Base-by-base conservation (phyloP, 2,888 invertebrate species). In the Notodonta ziczac region DNA sequence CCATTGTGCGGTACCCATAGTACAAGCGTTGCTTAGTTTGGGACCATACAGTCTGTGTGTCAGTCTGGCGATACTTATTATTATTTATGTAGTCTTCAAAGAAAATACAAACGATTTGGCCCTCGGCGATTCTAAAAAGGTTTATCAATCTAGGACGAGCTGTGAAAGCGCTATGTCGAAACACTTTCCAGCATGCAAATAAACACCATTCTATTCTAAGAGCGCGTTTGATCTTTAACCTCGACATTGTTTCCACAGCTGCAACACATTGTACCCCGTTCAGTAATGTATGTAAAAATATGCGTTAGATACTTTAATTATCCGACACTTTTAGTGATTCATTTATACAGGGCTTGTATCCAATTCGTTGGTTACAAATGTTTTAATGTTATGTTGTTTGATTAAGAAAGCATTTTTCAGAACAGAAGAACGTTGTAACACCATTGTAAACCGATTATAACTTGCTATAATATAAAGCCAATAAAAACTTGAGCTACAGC, bases 201-300 rank as follows among this genome's bases (percentile, higher is more conserved):
- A 62, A 69, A 72, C 64, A 65, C 39, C 59, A 66, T 57, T 62
- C 61, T 75, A 75, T 74, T 72, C 61, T 63, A 72, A 74, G 65
- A 60, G 63, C 35, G 44, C 57, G 61, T 64, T 75, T 79, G 77
- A 77, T 76, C 81, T 73, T 59, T 65, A 71, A 70, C 74, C 74
- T 70, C 65, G 71, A 48, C 62, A 62, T 71, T 80, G 79, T 79
- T 78, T 67, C 60, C 59, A 65, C 66, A 65, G 69, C 63, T 65
- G 66, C 58, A 67, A 59, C 64, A 64, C 62, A 14, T 14, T 42
- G 51, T 59, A 60, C 50, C 9, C n/a, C 61, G 54, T 59, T 58
- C 61, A 63, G 59, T 73, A 62, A 62, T 69, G 53, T 69, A 72
- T 70, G 69, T 63, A 52, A 63, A 69, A 63, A 72, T 63, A 72